phyloP scores from a whole-genome alignment of 2,797 vertebrate species.

The Peromyscus nudipes region DNA sequence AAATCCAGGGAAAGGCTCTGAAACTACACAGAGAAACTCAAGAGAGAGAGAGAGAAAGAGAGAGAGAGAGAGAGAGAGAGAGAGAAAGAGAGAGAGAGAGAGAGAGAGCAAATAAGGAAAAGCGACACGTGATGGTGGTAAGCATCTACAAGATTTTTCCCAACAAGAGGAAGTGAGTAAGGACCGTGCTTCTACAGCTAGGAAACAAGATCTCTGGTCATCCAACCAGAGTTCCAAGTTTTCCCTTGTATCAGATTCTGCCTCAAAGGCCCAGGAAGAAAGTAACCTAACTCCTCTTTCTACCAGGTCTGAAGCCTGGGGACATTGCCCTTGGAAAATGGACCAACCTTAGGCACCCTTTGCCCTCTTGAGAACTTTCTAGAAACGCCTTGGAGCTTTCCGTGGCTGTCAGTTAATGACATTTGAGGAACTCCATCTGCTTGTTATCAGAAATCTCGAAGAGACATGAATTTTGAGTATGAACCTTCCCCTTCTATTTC shows the following conservation, averaged over 20 bases:
- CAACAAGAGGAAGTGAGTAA: neutral
- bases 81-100: no score
- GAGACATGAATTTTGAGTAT: constrained; percentile 44
- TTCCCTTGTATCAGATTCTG: neutral
- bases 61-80: no score
- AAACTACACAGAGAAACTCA: no score
- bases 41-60: no score
- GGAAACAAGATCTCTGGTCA: constrained; percentile 6
- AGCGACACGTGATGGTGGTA: neutral
- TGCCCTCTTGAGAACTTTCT: neutral
- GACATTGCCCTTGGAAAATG: neutral
- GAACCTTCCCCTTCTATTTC: constrained; percentile 44
- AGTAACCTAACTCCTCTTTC: neutral
- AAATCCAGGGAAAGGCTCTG: no score
- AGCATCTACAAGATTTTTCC: neutral
- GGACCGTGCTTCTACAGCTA: neutral
- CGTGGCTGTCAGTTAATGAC: constrained; percentile 48
- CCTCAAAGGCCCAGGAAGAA: neutral
- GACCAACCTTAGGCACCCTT: neutral
- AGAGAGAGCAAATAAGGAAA: neutral
- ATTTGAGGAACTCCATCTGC: constrained; percentile 59
- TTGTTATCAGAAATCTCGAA: constrained; percentile 64
- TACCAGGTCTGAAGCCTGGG: neutral
- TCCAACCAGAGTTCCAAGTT: neutral
- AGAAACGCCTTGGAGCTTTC: constrained; percentile 27